Evolutionary conservation across 2,888 invertebrate species (phyloP).

Genomic region (Philaethria dido): DNA sequence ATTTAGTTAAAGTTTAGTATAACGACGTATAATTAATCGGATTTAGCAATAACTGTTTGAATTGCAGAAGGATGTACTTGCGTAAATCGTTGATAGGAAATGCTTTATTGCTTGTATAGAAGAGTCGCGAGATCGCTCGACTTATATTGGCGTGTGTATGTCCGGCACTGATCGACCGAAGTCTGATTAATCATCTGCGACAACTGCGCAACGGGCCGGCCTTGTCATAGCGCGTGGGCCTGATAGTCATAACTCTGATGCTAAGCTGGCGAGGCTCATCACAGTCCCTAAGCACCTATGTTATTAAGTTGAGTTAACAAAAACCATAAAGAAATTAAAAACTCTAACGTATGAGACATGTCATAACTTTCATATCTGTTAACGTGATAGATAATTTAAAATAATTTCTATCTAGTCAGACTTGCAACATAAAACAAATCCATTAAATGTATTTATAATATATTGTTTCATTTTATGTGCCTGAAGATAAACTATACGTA

Average conservation of each 20-base stretch:
- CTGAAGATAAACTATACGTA: slow-evolving; percentile 26
- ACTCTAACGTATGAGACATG: not conserved
- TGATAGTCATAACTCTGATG: slow-evolving; percentile 66
- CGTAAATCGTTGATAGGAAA: slow-evolving; percentile 3
- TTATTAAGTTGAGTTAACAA: slow-evolving; percentile 45
- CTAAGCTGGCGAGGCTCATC: slow-evolving; percentile 60
- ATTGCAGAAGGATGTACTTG: slow-evolving; percentile 4
- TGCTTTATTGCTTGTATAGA: not conserved
- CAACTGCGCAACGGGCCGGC: slow-evolving; percentile 77
- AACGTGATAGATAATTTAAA: no score
- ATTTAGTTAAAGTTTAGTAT: not conserved
- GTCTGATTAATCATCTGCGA: slow-evolving; percentile 76
- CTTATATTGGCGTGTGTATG: slow-evolving; percentile 60
- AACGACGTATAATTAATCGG: not conserved
- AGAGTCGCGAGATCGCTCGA: slow-evolving; percentile 48
- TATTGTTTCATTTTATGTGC: slow-evolving; percentile 19
- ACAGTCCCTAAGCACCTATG: slow-evolving; percentile 53
- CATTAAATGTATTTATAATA: not conserved
- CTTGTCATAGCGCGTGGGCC: slow-evolving; percentile 76
- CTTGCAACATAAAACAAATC: not conserved
- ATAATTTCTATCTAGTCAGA: no score
- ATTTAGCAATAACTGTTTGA: not conserved
- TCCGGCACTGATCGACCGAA: slow-evolving; percentile 72
- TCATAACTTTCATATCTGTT: not conserved
- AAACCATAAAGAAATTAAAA: slow-evolving; percentile 23